Percentiles rank a stretch among this genome's conserved stretches.
These are phyloP conservation scores for Lingula anatina DNA, from an alignment of 2,888 invertebrate species.

Conservation along the genomic window DNA sequence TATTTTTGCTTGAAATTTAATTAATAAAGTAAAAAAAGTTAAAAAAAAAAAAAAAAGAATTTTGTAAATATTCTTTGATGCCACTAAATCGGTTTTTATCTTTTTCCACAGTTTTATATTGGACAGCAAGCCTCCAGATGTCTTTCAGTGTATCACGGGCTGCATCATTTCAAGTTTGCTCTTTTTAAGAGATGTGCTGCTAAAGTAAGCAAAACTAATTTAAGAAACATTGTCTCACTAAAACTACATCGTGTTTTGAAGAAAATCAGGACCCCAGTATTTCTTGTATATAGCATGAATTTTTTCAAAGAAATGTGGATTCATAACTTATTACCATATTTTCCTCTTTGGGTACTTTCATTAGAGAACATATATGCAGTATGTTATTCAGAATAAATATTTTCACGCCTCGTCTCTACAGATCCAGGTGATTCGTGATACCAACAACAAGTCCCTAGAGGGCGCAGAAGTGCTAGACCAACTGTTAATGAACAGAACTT, in stretches of 20 bases:
- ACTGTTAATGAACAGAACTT: constrained; percentile 43
- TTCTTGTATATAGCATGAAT: too few relatives aligned
- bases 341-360: neutral
- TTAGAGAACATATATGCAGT: neutral
- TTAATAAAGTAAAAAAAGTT: too few relatives aligned
- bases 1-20: too few relatives aligned
- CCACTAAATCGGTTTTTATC: constrained; percentile 1
- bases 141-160: constrained; percentile 36
- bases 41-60: too few relatives aligned
- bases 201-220: too few relatives aligned
- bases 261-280: too few relatives aligned
- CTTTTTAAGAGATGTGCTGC: constrained; percentile 39
- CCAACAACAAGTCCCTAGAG: constrained; percentile 21
- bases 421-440: constrained; percentile 33
- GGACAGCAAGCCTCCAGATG: constrained; percentile 34
- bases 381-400: neutral
- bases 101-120: constrained; percentile 40
- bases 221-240: too few relatives aligned
- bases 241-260: too few relatives aligned
- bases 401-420: constrained; percentile 10
- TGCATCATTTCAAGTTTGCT: constrained; percentile 44
- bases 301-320: too few relatives aligned
- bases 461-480: constrained; percentile 40
- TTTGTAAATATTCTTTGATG: too few relatives aligned
- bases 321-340: too few relatives aligned